These are phyloP conservation scores for Arnoldichthys spilopterus DNA, from an alignment of 2,797 vertebrate species.

Conservation along the genomic window DNA sequence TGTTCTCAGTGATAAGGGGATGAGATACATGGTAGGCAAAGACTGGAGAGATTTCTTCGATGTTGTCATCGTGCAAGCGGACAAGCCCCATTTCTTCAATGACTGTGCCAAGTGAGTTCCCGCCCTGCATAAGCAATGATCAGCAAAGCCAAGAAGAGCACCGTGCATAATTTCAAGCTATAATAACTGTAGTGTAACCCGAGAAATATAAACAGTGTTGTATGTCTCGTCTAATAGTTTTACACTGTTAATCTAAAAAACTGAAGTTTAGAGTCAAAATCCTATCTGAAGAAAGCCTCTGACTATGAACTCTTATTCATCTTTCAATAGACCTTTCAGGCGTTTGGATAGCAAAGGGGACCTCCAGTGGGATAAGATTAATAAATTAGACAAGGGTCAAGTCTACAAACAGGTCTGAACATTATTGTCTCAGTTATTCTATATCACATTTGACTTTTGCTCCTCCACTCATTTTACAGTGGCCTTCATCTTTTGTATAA, in stretches of 20 bases:
- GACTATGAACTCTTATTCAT: not conserved
- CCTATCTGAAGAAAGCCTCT: not conserved
- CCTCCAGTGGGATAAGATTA: slow-evolving; percentile 84
- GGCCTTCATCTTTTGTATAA: not conserved
- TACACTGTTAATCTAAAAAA: not conserved
- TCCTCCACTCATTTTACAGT: not conserved
- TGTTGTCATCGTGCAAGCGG: slow-evolving; percentile 85
- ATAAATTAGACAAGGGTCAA: slow-evolving; percentile 82
- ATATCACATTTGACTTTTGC: not conserved
- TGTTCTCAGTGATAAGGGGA: slow-evolving; percentile 80
- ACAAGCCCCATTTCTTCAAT: slow-evolving; percentile 88
- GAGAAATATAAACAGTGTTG: not conserved
- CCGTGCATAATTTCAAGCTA: not conserved
- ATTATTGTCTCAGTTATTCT: not conserved
- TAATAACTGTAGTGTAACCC: not conserved
- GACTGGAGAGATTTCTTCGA: slow-evolving; percentile 87
- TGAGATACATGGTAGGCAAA: slow-evolving; percentile 85
- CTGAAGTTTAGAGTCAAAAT: not conserved
- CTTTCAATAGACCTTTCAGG: slow-evolving; percentile 79
- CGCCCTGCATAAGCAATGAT: not conserved
- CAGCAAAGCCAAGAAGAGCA: not conserved
- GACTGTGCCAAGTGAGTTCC: slow-evolving; percentile 83
- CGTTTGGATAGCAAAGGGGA: slow-evolving; percentile 81
- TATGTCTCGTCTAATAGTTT: not conserved
- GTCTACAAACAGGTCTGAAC: slow-evolving; percentile 81